Conservation (phyloP, 1,140 invertebrate species). For the Hypothenemus hampei region DNA sequence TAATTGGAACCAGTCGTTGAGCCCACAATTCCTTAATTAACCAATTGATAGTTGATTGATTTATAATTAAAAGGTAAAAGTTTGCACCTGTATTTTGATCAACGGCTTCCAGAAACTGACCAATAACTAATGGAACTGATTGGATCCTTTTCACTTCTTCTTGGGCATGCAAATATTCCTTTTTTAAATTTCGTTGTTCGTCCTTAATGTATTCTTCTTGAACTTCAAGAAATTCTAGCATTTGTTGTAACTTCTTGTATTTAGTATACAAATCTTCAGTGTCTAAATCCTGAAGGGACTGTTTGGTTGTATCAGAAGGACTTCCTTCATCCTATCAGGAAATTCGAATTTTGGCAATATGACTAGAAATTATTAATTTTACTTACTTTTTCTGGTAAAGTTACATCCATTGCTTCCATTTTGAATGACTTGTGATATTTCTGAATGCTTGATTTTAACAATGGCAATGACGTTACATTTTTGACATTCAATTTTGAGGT, state of each 20-base stretch:
- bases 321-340: conserved; percentile 56
- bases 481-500: too few relatives aligned
- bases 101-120: conserved; percentile 89
- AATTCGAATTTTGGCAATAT: background rate
- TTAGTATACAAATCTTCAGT: conserved; percentile 90
- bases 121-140: conserved; percentile 88
- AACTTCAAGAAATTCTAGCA: conserved; percentile 87
- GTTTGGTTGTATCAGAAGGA: conserved; percentile 52
- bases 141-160: conserved; percentile 92
- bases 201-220: conserved; percentile 94
- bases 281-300: conserved; percentile 70
- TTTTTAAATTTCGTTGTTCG: conserved; percentile 89
- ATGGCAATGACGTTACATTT: background rate
- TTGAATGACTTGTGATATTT: conserved; percentile 36
- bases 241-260: conserved; percentile 90
- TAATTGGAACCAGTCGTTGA: conserved; percentile 80
- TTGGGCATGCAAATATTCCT: conserved; percentile 89
- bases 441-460: conserved; percentile 3
- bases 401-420: conserved; percentile 69
- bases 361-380: conserved; percentile 1
- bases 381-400: conserved; percentile 64
- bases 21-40: conserved; percentile 61
- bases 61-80: background rate
- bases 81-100: conserved; percentile 75
- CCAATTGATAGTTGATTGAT: too few relatives aligned